Percentiles rank a stretch among this genome's conserved stretches.
Evolutionary conservation across 1,140 invertebrate species (phyloP).

Genomic region (Agraylea sexmaculata): DNA sequence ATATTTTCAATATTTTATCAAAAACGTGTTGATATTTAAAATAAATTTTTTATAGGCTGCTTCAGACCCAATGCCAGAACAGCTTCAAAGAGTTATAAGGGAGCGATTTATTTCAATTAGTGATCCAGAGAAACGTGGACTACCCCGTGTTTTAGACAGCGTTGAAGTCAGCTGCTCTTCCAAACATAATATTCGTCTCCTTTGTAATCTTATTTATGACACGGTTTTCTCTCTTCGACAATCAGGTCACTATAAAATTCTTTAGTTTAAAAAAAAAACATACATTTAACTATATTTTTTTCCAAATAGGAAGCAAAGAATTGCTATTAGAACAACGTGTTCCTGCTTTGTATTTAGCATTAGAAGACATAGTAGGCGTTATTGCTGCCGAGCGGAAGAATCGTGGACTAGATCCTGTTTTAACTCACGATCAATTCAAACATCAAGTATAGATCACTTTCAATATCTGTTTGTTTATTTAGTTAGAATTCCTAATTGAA

Average conservation of each 20-base stretch:
- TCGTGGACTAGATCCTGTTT: conserved; percentile 70
- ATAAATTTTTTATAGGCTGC: conserved; percentile 8
- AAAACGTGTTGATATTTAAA: neutral
- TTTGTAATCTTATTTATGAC: conserved; percentile 90
- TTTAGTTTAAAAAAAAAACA: neutral
- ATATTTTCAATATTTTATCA: conserved; percentile 1
- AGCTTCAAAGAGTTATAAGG: conserved; percentile 78
- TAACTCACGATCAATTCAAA: conserved; percentile 77
- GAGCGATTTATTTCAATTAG: conserved; percentile 85
- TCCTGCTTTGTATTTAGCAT: conserved; percentile 86
- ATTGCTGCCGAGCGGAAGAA: conserved; percentile 60
- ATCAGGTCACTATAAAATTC: conserved; percentile 44
- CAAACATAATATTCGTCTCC: conserved; percentile 77
- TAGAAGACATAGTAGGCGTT: conserved; percentile 83
- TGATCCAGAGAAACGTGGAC: conserved; percentile 90
- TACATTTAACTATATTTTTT: neutral
- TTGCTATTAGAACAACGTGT: conserved; percentile 87
- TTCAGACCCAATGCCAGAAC: conserved; percentile 49
- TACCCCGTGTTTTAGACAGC: conserved; percentile 86
- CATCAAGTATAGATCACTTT: conserved; percentile 30
- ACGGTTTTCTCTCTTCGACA: conserved; percentile 82
- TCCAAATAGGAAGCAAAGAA: conserved; percentile 67
- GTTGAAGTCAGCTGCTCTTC: conserved; percentile 78
- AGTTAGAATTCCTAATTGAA: neutral
- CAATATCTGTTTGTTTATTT: neutral